Conservation (phyloP, 2,888 invertebrate species). For the Drosophila villosipedis region DNA sequence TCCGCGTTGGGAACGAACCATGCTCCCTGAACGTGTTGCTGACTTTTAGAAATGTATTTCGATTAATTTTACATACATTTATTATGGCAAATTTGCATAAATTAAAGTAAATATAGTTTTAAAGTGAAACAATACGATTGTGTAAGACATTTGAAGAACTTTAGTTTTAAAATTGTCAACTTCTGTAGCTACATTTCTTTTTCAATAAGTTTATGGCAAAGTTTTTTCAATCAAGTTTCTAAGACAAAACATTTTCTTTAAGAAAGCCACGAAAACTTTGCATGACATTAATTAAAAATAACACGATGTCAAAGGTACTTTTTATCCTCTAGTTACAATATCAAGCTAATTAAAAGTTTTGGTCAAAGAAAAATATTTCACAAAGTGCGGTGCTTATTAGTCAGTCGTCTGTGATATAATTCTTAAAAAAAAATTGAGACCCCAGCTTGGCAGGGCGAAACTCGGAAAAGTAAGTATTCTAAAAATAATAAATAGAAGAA, state of each 20-base stretch:
- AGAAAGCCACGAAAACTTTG: conserved; percentile 42
- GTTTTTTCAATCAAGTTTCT: conserved; percentile 37
- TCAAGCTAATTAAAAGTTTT: conserved; percentile 78
- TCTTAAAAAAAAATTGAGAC: conserved; percentile 45
- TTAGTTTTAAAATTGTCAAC: conserved; percentile 31
- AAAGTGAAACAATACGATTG: conserved; percentile 9
- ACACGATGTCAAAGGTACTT: conserved; percentile 43
- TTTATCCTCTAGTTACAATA: conserved; percentile 52
- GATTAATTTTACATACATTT: conserved; percentile 18
- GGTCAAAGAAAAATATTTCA: conserved; percentile 48
- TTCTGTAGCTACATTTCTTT: conserved; percentile 36
- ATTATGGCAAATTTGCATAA: neutral
- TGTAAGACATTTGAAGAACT: neutral
- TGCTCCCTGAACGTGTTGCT: conserved; percentile 12
- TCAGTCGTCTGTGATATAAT: conserved; percentile 48
- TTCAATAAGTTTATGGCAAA: conserved; percentile 39
- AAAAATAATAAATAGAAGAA: conserved; percentile 31
- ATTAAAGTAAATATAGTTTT: conserved; percentile 2
- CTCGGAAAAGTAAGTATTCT: conserved; percentile 30
- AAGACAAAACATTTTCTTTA: conserved; percentile 55
- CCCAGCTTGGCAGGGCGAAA: neutral
- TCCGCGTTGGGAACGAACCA: conserved; percentile 13
- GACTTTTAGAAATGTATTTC: conserved; percentile 3
- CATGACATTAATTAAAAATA: conserved; percentile 68
- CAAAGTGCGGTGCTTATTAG: conserved; percentile 63